Percentiles rank a stretch among this genome's conserved stretches.
phyloP scores from a whole-genome alignment of 2,113 vertebrate species.

The Anas platyrhynchos region DNA sequence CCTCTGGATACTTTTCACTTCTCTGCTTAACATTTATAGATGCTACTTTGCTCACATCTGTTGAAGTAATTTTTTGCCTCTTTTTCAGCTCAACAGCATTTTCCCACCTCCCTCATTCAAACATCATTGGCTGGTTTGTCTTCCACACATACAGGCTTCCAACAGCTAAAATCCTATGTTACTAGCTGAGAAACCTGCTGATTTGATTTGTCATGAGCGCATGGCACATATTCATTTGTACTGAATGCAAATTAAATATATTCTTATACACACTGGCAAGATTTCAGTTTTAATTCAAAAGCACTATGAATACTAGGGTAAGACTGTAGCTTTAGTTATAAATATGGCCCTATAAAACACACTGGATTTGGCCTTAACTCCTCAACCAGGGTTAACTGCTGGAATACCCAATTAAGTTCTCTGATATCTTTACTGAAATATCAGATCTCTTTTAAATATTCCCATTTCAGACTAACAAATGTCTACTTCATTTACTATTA shows the following conservation, averaged over 20 bases:
- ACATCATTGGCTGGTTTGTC: not conserved
- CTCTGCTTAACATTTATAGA: not conserved
- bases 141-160: not conserved
- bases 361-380: not conserved
- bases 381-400: not conserved
- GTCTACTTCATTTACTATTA: not conserved
- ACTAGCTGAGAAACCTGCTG: constrained; percentile 30
- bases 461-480: not conserved
- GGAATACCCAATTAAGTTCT: not conserved
- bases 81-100: constrained; percentile 3
- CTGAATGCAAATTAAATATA: constrained; percentile 14
- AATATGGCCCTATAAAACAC: not conserved
- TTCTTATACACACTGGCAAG: not conserved
- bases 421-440: not conserved
- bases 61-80: not conserved
- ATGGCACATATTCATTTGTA: not conserved
- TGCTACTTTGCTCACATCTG: not conserved
- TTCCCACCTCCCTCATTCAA: not conserved
- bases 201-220: constrained; percentile 33
- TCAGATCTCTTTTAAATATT: not conserved
- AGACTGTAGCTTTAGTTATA: not conserved
- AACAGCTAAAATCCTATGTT: not conserved
- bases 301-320: not conserved
- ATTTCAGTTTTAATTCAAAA: not conserved
- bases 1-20: not conserved